phyloP scores from a whole-genome alignment of 2,888 invertebrate genomes.

The Tiliacea aurago region DNA sequence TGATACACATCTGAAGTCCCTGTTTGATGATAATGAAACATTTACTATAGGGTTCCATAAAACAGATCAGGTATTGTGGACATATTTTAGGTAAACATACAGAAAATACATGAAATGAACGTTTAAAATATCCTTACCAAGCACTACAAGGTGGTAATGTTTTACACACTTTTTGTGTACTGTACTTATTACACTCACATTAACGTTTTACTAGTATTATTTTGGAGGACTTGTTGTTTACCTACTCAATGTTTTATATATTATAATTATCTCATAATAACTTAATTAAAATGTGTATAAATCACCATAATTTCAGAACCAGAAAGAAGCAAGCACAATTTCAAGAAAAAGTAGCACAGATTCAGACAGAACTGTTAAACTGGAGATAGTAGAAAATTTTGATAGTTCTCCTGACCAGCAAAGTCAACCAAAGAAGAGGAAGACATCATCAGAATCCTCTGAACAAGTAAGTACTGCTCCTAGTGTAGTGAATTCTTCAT shows the following conservation, averaged over 20 bases:
- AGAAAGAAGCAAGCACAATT: not conserved
- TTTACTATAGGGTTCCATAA: constrained; percentile 9
- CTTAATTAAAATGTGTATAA: not conserved
- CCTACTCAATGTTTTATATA: not conserved
- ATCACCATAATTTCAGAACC: constrained; percentile 21
- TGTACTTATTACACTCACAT: too few species aligned
- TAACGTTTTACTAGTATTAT: not conserved
- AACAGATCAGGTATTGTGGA: constrained; percentile 28
- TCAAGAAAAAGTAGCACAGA: constrained; percentile 54
- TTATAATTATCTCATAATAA: not conserved
- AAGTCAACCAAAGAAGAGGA: constrained; percentile 17
- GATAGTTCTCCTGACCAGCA: not conserved
- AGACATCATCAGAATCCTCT: constrained; percentile 16
- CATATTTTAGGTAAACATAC: not conserved
- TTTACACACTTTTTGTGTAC: too few species aligned
- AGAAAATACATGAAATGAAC: not conserved
- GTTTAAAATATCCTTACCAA: not conserved
- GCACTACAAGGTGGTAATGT: not conserved
- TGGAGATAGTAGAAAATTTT: constrained; percentile 32
- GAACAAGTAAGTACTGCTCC: constrained; percentile 44
- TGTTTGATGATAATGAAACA: constrained; percentile 63
- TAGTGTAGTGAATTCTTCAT: not conserved
- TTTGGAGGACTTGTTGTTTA: not conserved
- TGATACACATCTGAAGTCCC: constrained; percentile 70
- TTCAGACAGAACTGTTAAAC: constrained; percentile 44